phyloP scores from a whole-genome alignment of 2,113 vertebrate genomes.

The Mormoops blainvillei region DNA sequence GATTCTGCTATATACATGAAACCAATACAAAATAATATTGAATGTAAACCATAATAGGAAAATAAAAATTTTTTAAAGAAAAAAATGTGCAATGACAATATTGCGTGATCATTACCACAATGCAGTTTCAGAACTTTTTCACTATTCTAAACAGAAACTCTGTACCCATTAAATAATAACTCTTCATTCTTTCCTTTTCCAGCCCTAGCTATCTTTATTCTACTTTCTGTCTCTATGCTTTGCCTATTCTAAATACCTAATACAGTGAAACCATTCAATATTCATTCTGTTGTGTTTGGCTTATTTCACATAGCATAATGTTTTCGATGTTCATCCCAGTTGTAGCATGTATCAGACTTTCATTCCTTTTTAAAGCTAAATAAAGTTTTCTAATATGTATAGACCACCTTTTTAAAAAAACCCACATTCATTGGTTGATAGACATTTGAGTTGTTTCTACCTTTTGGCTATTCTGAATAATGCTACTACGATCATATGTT shows the following conservation, averaged over 20 bases:
- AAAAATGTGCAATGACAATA: background rate
- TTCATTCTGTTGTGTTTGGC: background rate
- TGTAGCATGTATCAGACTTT: background rate
- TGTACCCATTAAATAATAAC: background rate
- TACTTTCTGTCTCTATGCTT: background rate
- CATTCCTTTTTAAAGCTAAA: background rate
- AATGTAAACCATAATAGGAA: background rate
- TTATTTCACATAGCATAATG: background rate
- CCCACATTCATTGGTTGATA: background rate
- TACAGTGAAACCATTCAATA: background rate
- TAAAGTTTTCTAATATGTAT: background rate
- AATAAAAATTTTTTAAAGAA: background rate
- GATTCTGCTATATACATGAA: background rate
- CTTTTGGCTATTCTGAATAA: background rate
- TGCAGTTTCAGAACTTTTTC: background rate
- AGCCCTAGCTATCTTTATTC: background rate
- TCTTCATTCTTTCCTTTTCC: background rate
- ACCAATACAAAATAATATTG: background rate
- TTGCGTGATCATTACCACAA: background rate
- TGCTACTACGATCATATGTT: background rate
- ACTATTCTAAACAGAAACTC: background rate
- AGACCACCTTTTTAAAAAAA: background rate
- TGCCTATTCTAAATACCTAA: background rate
- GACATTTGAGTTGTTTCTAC: background rate
- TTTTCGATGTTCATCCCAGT: background rate